Percentiles rank a stretch among this genome's conserved stretches.
Conservation (phyloP, 2,113 vertebrate genomes). For the Pundamilia nyererei region DNA sequence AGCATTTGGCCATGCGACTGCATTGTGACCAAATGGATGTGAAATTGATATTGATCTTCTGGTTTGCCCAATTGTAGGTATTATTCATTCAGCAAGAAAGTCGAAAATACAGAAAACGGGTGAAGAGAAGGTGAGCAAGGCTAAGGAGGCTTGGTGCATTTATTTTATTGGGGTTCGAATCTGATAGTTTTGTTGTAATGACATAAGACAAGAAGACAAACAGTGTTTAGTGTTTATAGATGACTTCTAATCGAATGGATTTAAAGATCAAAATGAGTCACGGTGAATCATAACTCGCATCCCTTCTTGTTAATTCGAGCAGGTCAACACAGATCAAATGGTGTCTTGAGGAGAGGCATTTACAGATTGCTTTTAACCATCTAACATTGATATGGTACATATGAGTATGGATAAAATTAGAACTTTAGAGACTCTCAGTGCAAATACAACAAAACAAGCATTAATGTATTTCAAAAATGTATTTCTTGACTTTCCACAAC, state of each 20-base stretch:
- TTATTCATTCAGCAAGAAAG: slow-evolving; percentile 38
- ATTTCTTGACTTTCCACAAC: background rate
- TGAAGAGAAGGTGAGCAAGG: background rate
- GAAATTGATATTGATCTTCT: slow-evolving; percentile 52
- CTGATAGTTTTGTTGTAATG: background rate
- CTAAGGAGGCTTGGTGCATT: background rate
- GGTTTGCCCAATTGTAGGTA: slow-evolving; percentile 8
- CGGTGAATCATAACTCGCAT: background rate
- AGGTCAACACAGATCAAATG: background rate
- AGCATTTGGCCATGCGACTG: background rate
- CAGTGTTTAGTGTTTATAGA: background rate
- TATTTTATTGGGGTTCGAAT: background rate
- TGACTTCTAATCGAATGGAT: background rate
- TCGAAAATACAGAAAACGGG: background rate
- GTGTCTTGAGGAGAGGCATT: background rate
- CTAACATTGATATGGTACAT: background rate
- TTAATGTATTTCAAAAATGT: background rate
- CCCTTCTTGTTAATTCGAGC: background rate
- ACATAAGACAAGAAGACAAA: background rate
- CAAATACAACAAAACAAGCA: background rate
- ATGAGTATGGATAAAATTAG: background rate
- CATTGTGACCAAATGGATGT: slow-evolving; percentile 23
- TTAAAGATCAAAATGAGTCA: background rate
- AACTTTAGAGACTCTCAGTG: background rate
- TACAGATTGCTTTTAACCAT: background rate